Evolutionary conservation across 2,797 vertebrate genomes (phyloP), one percentile per base, ranked within the genome.

Genomic region (Oreochromis grahami): DNA sequence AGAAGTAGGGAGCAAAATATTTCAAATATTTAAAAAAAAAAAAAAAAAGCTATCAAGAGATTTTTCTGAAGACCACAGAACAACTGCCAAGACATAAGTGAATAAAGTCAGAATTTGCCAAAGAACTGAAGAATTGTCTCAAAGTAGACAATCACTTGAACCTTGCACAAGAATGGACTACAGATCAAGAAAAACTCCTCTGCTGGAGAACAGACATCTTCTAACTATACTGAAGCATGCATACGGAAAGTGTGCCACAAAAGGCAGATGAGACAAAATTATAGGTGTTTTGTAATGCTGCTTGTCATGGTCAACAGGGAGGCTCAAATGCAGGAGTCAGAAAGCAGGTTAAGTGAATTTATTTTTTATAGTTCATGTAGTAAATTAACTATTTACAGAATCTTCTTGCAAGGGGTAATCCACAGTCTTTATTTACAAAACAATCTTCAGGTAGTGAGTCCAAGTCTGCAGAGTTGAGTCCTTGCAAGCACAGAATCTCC

Each of bases 301-400:
- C 29, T 60, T 60, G 29, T 19, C 56, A 0, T 34, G 56, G 29
- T 60, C 29, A 60, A 60, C 15, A 60, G 5, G 29, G 8, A 34
- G 56, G 56, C 56, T 60, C 29, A 60, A 60, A 60, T 34, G 15
- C 29, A 60, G 29, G 29, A 60, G 56, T 60, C 56, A 60, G 56
- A 60, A 60, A 34, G 5, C 56, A 0, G 29, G 9, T 60, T 60
- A 34, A 34, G 56, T 34, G 56, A 60, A 34, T 60, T 60, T 19
- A 58, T 11, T 60, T 34, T 10, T 58, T 58, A 34, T 11, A 34
- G 15, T 0, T 34, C 15, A 34, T 19, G 15, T 34, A 58, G 29
- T 32, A 58, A 58, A 32, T 15, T 58, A 60, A 10, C 15, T 34
- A 60, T 60, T 60, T 60, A 34, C 56, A 60, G 56, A 60, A 60